Conservation (phyloP, 2,113 vertebrate genomes). For the Nansenia antarctica region DNA sequence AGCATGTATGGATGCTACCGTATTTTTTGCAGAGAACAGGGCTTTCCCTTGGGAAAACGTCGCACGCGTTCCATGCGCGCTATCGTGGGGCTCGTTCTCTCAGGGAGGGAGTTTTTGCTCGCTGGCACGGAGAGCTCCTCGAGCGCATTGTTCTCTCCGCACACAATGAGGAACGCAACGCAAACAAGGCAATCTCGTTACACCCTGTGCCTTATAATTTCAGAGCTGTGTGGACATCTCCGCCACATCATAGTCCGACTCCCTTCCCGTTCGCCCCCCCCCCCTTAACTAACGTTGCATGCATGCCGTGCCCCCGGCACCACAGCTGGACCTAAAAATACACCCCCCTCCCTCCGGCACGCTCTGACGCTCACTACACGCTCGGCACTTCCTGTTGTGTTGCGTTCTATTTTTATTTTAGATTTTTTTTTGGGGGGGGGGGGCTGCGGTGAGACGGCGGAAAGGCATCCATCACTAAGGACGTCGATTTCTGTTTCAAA, state of each 20-base stretch:
- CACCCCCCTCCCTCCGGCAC: conserved; percentile 22
- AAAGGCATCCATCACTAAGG: conserved; percentile 67
- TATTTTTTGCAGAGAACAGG: conserved; percentile 56
- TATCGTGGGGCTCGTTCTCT: conserved; percentile 24
- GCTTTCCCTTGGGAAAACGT: conserved; percentile 68
- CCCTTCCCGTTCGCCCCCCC: conserved; percentile 59
- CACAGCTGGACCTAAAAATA: conserved; percentile 32
- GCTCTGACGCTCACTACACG: conserved; percentile 51
- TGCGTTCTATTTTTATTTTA: conserved; percentile 10
- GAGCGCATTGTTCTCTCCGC: conserved; percentile 57
- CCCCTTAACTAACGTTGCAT: conserved; percentile 63
- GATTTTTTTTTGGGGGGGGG: not conserved
- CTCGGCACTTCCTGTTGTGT: conserved; percentile 46
- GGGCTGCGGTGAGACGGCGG: conserved; percentile 33
- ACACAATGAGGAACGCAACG: conserved; percentile 52
- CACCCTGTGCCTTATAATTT: conserved; percentile 69
- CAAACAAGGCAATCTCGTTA: conserved; percentile 61
- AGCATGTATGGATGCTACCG: conserved; percentile 35
- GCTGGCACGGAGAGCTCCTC: not conserved
- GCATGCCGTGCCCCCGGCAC: conserved; percentile 55
- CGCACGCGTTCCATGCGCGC: conserved; percentile 46
- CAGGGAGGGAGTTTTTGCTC: conserved; percentile 15
- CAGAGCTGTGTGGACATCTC: conserved; percentile 32
- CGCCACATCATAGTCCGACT: conserved; percentile 64
- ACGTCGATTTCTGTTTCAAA: conserved; percentile 57